Conservation (phyloP, 92 coral and sea anemone genomes). For the Actinernus sp. region DNA sequence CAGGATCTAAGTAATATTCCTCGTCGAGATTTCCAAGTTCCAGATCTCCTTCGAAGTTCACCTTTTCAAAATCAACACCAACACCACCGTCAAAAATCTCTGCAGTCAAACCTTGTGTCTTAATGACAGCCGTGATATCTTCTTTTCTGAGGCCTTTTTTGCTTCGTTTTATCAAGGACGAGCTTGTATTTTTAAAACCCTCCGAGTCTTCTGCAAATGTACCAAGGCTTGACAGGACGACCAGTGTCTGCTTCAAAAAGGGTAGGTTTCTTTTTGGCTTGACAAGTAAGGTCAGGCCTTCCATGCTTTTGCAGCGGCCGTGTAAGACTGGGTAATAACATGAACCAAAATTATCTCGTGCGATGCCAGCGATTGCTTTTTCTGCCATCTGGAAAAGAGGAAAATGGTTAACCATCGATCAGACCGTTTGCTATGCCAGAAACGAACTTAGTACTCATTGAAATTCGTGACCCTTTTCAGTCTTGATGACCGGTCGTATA, state of each 20-base stretch:
- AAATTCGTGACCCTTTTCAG: no score
- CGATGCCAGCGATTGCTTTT: slow-evolving; percentile 24
- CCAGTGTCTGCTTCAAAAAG: neutral
- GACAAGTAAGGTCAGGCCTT: slow-evolving; percentile 7
- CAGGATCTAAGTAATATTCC: slow-evolving; percentile 24
- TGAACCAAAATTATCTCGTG: slow-evolving; percentile 57
- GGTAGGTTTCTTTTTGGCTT: neutral
- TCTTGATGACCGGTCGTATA: no score
- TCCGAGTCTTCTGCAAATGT: neutral
- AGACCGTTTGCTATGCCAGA: no score
- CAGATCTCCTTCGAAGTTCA: slow-evolving; percentile 17
- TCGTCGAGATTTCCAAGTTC: slow-evolving; percentile 50
- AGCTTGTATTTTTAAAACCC: neutral
- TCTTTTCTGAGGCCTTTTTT: slow-evolving; percentile 6
- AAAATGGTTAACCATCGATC: no score
- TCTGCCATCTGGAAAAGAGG: slow-evolving; percentile 10
- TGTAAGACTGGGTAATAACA: slow-evolving; percentile 58
- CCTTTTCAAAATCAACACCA: slow-evolving; percentile 4
- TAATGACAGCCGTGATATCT: neutral
- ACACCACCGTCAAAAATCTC: neutral
- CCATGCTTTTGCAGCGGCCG: slow-evolving; percentile 52
- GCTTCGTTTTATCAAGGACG: neutral
- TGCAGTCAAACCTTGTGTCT: neutral
- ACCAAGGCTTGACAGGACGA: neutral
- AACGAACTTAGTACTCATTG: no score